Conservation (phyloP, 2,113 vertebrate species). For the Heliornis fulica region DNA sequence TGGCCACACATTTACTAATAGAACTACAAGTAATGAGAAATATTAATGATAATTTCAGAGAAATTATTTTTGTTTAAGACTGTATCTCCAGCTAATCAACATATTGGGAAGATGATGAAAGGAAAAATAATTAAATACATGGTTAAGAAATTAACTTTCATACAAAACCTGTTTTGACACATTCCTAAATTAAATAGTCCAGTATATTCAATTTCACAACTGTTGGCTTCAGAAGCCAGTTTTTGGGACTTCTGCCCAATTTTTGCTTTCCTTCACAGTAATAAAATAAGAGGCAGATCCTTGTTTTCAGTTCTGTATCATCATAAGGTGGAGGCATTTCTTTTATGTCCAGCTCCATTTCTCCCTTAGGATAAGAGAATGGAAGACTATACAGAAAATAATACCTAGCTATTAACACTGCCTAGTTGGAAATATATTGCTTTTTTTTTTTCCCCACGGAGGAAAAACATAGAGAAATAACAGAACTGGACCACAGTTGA, state of each 20-base stretch:
- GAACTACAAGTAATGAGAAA: background rate
- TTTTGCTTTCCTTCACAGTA: background rate
- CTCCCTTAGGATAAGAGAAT: background rate
- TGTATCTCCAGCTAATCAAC: background rate
- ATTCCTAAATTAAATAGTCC: background rate
- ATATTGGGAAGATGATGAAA: background rate
- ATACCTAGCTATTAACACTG: background rate
- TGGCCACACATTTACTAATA: background rate
- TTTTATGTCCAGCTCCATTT: background rate
- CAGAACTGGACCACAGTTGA: background rate
- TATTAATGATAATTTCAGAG: background rate
- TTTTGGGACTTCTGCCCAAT: background rate
- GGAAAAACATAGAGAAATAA: background rate
- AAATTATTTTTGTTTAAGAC: background rate
- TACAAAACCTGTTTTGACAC: background rate
- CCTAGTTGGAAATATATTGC: background rate
- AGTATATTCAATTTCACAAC: background rate
- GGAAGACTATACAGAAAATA: background rate
- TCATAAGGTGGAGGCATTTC: background rate
- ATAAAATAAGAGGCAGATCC: background rate
- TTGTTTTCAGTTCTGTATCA: background rate
- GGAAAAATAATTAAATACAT: background rate
- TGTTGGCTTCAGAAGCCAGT: background rate
- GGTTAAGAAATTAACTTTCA: background rate
- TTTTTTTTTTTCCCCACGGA: background rate